These are phyloP conservation scores for Erannis defoliaria DNA, from an alignment of 2,888 invertebrate species.

Conservation along the genomic window DNA sequence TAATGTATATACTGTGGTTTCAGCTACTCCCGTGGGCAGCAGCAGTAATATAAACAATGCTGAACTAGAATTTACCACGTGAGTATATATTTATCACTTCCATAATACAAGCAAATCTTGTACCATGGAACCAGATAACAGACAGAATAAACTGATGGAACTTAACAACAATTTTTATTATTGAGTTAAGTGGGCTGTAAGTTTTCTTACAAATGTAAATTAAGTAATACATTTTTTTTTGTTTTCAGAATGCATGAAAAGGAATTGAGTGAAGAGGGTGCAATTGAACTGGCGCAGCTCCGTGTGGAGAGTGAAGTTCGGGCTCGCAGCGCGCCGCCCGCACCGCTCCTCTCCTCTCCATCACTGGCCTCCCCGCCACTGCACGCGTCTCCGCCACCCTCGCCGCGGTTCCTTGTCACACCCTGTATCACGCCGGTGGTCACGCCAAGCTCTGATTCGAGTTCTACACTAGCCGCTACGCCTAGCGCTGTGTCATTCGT, in stretches of 20 bases:
- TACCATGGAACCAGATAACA: too few relatives aligned
- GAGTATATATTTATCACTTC: constrained; percentile 43
- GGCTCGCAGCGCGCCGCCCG: constrained; percentile 42
- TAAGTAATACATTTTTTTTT: too few relatives aligned
- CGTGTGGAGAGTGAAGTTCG: constrained; percentile 17
- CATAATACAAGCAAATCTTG: too few relatives aligned
- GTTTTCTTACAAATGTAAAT: too few relatives aligned
- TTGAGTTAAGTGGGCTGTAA: too few relatives aligned
- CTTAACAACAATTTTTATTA: too few relatives aligned
- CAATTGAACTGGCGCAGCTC: constrained; percentile 18
- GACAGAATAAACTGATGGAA: too few relatives aligned
- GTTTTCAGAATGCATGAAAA: constrained; percentile 43
- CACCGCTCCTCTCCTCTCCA: constrained; percentile 32
- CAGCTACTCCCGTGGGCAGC: constrained; percentile 72
- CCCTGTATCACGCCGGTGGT: constrained; percentile 48
- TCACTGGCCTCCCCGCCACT: constrained; percentile 61
- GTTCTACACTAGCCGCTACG: constrained; percentile 23
- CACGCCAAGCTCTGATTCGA: constrained; percentile 51
- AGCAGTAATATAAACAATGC: constrained; percentile 61
- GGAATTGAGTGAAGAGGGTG: constrained; percentile 58
- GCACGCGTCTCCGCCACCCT: constrained; percentile 46
- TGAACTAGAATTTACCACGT: constrained; percentile 65
- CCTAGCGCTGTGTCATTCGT: constrained; percentile 6
- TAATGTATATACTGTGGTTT: constrained; percentile 4
- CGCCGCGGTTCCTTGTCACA: constrained; percentile 11